A percentile compares a stretch with the other conserved stretches of the same genome.
These are phyloP conservation scores for Strigamia crassipes DNA, from an alignment of 2,888 invertebrate species.

Conservation along the genomic window DNA sequence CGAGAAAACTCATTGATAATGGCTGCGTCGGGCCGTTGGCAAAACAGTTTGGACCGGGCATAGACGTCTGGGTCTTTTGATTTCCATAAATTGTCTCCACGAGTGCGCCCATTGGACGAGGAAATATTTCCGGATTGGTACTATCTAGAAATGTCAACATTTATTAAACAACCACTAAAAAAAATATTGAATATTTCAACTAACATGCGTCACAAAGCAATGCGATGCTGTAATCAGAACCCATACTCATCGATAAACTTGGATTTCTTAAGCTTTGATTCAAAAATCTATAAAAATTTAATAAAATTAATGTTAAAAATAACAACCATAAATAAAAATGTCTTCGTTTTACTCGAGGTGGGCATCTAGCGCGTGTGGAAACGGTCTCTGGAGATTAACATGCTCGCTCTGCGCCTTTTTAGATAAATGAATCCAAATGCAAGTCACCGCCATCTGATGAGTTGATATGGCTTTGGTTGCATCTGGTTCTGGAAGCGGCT, in stretches of 20 bases:
- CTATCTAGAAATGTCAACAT: slow-evolving; percentile 51
- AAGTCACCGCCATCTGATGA: slow-evolving; percentile 90
- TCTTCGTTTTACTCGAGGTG: slow-evolving; percentile 72
- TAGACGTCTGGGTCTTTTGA: slow-evolving; percentile 52
- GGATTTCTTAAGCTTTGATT: slow-evolving; percentile 67
- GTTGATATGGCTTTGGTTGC: slow-evolving; percentile 82
- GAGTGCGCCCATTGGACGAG: slow-evolving; percentile 87
- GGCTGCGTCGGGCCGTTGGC: slow-evolving; percentile 77
- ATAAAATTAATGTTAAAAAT: background rate
- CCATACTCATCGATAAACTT: slow-evolving; percentile 69
- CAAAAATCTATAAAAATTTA: slow-evolving; percentile 66
- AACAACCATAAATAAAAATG: no score
- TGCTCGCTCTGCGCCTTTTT: slow-evolving; percentile 91
- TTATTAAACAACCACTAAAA: background rate
- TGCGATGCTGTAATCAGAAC: slow-evolving; percentile 81
- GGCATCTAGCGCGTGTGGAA: slow-evolving; percentile 79
- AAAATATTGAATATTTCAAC: slow-evolving; percentile 51
- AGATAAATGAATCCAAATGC: slow-evolving; percentile 94
- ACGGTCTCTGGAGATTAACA: slow-evolving; percentile 72
- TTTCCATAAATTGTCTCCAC: slow-evolving; percentile 77
- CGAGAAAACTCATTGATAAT: slow-evolving; percentile 87
- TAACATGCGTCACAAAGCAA: slow-evolving; percentile 87
- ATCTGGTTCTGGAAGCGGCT: slow-evolving; percentile 86
- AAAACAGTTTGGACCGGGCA: slow-evolving; percentile 59
- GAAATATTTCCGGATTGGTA: slow-evolving; percentile 88